Evolutionary conservation across 2,113 vertebrate species (phyloP).

Genomic region (Psittacara wagleri): DNA sequence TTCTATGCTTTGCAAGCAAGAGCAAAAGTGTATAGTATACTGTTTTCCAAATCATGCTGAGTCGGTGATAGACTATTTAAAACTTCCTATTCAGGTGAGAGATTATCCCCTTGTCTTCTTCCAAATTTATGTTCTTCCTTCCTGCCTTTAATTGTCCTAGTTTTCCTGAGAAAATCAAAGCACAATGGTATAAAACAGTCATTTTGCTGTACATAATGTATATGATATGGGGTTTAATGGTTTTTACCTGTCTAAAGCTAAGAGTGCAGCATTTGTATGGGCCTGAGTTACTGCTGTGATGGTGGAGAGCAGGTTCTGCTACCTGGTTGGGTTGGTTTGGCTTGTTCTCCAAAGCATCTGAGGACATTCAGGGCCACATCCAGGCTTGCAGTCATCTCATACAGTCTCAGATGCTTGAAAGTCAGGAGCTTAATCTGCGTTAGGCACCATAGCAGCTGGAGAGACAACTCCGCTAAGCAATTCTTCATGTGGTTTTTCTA

Average conservation of each 20-base stretch:
- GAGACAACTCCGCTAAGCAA: not conserved
- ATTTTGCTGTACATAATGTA: not conserved
- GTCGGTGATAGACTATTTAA: conserved; percentile 10
- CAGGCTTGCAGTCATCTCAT: not conserved
- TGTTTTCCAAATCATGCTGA: not conserved
- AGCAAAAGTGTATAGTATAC: not conserved
- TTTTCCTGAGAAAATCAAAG: conserved; percentile 59
- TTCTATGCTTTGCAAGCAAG: not conserved
- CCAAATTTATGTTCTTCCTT: conserved; percentile 49
- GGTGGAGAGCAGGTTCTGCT: not conserved
- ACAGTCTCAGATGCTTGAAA: not conserved
- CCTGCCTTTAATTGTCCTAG: conserved; percentile 7
- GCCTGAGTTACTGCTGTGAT: not conserved
- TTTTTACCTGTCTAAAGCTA: not conserved
- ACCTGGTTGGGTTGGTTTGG: not conserved
- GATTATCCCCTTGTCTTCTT: not conserved
- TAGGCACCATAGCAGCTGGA: not conserved
- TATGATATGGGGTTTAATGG: not conserved
- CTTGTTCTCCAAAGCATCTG: not conserved
- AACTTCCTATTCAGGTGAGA: conserved; percentile 36
- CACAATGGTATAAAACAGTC: not conserved
- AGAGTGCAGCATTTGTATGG: not conserved
- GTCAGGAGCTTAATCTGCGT: not conserved
- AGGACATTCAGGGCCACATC: not conserved
- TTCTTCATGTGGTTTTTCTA: fast-evolving